Conservation (phyloP, 2,113 vertebrate species). For the Pachyramphus minor region DNA sequence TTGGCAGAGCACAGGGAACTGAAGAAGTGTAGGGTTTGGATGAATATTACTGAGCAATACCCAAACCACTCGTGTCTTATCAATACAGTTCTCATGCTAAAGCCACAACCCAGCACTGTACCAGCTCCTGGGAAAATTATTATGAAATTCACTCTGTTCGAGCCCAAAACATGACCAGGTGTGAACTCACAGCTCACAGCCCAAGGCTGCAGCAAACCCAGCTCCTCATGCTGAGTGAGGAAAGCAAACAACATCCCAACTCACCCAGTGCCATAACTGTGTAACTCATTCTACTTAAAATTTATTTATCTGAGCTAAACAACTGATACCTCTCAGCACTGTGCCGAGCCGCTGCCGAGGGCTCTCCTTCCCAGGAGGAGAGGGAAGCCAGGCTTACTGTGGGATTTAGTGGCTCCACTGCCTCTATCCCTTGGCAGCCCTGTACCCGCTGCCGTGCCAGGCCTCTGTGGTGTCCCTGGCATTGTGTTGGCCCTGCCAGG, state of each 20-base stretch:
- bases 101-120: not conserved
- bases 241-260: not conserved
- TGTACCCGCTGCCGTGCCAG: not conserved
- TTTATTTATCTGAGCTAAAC: not conserved
- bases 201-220: not conserved
- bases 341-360: not conserved
- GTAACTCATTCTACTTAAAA: not conserved
- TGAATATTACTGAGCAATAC: not conserved
- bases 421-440: not conserved
- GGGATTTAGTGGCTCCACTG: not conserved
- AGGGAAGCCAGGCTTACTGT: not conserved
- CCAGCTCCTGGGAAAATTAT: not conserved
- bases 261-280: not conserved
- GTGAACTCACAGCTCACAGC: not conserved
- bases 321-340: not conserved
- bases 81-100: not conserved
- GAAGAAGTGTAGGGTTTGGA: not conserved
- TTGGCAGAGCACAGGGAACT: not conserved
- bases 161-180: not conserved
- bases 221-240: not conserved
- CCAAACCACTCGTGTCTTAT: not conserved
- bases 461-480: not conserved
- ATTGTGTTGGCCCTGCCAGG: accelerated
- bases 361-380: not conserved
- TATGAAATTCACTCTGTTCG: not conserved